Base-by-base conservation (phyloP, 2,888 invertebrate species). In the Achlya flavicornis region DNA sequence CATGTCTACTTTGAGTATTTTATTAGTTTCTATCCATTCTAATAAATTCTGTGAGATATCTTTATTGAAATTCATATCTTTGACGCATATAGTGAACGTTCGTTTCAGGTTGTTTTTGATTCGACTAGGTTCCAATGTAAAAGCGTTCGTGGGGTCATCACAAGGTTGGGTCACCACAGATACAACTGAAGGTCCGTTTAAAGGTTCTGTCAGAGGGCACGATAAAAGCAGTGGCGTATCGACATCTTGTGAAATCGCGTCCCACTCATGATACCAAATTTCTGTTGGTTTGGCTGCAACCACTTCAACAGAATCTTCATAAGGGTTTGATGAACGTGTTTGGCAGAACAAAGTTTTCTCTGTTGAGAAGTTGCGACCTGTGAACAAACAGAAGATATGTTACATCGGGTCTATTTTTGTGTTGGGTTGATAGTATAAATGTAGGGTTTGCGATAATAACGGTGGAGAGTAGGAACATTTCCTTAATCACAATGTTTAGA, bases 1-100 rank as follows among this genome's bases (percentile, higher is more conserved):
- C 74, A 94, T 92, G 66, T 95, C 94, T 10, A 96, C 96, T 16
- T 97, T 97, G 16, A 97, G 90, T 69, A 96, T 89, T 73, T 93
- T 94, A 75, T 96, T 95, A 0, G 95, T 92, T 86, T 96, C 96
- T 65, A 97, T 93, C 96, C 97, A 97, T 80, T 96, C 96, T 3
- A 96, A 87, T 61, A 97, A 81, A 63, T 91, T 93, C 35, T 87
- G 88, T 5, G 96, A 95, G 61, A 96, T 94, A 75, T 96, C 96
- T 69, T 93, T 92, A 61, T 92, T 80, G 74, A 96, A 97, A 74
- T 95, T 94, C 85, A 97, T 86, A 63, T 96, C 96, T 86, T 97
- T 97, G 2, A 97, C 96, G 78, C 97, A 97, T 58, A 97, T 89
- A 12, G 95, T 96, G 72, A 96, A 95, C 53, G 90, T 89, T 72